Evolutionary conservation across 2,888 invertebrate species (phyloP).

Genomic region (Xestia ashworthii): DNA sequence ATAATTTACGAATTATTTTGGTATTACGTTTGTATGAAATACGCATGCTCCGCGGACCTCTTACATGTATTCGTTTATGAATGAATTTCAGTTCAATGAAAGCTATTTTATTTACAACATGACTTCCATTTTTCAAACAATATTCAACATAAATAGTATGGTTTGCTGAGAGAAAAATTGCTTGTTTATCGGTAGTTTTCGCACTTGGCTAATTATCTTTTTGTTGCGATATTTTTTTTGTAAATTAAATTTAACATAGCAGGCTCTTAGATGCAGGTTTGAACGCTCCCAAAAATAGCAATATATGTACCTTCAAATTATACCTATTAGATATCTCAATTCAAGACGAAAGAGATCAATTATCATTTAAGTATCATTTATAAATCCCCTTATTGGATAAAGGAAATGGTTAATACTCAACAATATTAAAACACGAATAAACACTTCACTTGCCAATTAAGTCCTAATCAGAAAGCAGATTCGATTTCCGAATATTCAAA

Average conservation of each 20-base stretch:
- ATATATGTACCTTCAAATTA: too few relatives aligned
- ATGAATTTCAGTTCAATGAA: background rate
- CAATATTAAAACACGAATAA: background rate
- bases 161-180: background rate
- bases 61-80: slow-evolving; percentile 7
- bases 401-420: background rate
- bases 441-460: background rate
- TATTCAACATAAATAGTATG: background rate
- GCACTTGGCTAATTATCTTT: background rate
- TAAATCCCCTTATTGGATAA: background rate
- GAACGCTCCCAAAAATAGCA: too few relatives aligned
- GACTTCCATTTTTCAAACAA: background rate
- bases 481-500: slow-evolving; percentile 28
- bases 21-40: too few relatives aligned
- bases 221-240: background rate
- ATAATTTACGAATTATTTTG: too few relatives aligned
- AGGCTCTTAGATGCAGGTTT: background rate
- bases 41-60: too few relatives aligned
- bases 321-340: too few relatives aligned
- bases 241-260: background rate
- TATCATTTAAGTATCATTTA: too few relatives aligned
- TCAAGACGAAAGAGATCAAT: background rate
- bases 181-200: slow-evolving; percentile 1
- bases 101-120: background rate
- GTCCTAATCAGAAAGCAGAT: slow-evolving; percentile 1